Evolutionary conservation across 2,888 invertebrate species (phyloP).

Genomic region (Subacronicta megacephala): DNA sequence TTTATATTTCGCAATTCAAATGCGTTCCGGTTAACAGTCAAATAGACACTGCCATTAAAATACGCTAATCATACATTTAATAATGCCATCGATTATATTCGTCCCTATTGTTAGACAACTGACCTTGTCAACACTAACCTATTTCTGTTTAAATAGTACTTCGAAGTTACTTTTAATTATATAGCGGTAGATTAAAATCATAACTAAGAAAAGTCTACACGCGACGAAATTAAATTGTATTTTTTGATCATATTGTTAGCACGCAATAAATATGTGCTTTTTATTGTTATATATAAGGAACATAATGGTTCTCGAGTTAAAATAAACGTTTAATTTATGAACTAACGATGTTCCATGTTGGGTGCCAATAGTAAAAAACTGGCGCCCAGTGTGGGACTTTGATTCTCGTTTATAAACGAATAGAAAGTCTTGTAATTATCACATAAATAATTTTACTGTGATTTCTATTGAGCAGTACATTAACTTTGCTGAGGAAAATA

Average conservation of each 20-base stretch:
- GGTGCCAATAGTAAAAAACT: constrained; percentile 39
- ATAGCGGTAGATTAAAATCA: constrained; percentile 49
- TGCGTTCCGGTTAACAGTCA: constrained; percentile 31
- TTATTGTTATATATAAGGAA: constrained; percentile 33
- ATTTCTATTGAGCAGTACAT: no score
- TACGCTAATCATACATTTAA: constrained; percentile 48
- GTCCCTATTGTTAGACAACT: constrained; percentile 44
- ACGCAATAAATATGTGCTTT: constrained; percentile 46
- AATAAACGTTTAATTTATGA: constrained; percentile 27
- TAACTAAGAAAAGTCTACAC: constrained; percentile 54
- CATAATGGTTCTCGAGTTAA: constrained; percentile 29
- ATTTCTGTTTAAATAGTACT: constrained; percentile 49
- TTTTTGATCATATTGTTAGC: constrained; percentile 42
- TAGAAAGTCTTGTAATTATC: no score
- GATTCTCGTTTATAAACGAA: no score
- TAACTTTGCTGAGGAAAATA: no score
- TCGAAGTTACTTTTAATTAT: constrained; percentile 53
- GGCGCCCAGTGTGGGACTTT: constrained; percentile 25
- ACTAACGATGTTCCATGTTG: constrained; percentile 28
- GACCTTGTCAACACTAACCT: constrained; percentile 54
- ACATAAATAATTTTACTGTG: no score
- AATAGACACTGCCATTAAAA: constrained; percentile 51
- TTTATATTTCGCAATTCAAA: constrained; percentile 4
- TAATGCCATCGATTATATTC: constrained; percentile 53
- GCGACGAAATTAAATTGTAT: constrained; percentile 51